A percentile compares a stretch with the other conserved stretches of the same genome.
phyloP scores from a whole-genome alignment of 2,113 vertebrate species.

The Notechis scutatus region DNA sequence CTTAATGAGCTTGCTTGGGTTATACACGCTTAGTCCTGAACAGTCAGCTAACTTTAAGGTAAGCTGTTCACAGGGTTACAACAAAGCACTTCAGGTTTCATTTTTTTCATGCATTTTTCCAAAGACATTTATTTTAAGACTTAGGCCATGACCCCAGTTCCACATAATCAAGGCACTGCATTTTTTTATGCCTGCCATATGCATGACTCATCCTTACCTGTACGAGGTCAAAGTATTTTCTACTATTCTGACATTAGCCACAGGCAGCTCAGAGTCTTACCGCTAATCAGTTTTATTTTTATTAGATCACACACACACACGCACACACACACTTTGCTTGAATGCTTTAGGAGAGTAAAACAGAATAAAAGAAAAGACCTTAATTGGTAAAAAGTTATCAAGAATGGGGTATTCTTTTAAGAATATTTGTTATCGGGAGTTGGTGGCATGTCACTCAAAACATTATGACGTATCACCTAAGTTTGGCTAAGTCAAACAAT shows the following conservation, averaged over 20 bases:
- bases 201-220: background rate
- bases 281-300: background rate
- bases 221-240: background rate
- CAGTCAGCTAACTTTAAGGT: background rate
- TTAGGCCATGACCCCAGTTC: background rate
- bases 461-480: background rate
- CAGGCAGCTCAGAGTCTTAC: background rate
- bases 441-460: background rate
- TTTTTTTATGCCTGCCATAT: background rate
- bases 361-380: background rate
- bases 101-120: background rate
- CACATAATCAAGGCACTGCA: background rate
- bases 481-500: background rate
- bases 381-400: background rate
- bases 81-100: background rate
- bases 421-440: background rate
- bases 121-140: background rate
- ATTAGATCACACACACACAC: background rate
- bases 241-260: background rate
- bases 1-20: slow-evolving; percentile 33
- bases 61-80: background rate
- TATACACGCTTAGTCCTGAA: slow-evolving; percentile 2
- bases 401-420: background rate
- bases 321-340: background rate
- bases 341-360: background rate